Evolutionary conservation across 1,140 invertebrate genomes (phyloP).

Genomic region (Heliconius himera): DNA sequence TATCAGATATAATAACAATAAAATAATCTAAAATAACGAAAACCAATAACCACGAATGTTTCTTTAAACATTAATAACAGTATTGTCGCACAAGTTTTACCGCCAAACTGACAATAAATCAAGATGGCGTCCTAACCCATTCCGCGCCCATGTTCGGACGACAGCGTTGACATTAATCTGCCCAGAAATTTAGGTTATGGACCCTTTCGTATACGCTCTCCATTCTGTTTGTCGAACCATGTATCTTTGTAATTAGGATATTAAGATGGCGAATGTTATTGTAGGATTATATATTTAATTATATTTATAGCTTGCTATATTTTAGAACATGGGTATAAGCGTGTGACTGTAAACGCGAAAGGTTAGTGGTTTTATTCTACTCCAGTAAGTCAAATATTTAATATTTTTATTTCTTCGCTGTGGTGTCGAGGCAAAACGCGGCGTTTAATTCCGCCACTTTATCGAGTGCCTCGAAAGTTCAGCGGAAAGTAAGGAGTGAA

Average conservation of each 20-base stretch:
- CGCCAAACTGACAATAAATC: slow-evolving; percentile 27
- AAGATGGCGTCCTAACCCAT: slow-evolving; percentile 27
- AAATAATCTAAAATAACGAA: background rate
- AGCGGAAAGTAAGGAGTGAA: no score
- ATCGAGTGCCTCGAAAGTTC: no score
- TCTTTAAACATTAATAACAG: slow-evolving; percentile 10
- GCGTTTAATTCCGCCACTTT: no score
- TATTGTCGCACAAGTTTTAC: slow-evolving; percentile 22
- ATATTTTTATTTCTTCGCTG: no score
- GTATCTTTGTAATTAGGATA: background rate
- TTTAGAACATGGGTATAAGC: no score
- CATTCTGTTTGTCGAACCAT: background rate
- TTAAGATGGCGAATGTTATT: background rate
- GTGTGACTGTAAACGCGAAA: no score
- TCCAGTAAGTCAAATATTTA: no score
- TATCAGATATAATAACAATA: no score
- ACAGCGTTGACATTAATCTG: slow-evolving; percentile 37
- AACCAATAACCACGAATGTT: background rate
- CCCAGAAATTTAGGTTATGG: slow-evolving; percentile 30
- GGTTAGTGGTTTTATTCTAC: no score
- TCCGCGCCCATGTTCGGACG: slow-evolving; percentile 24
- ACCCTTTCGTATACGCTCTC: background rate
- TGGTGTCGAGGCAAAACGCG: no score
- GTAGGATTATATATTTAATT: background rate
- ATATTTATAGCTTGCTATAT: background rate